Conservation (phyloP, 1,140 invertebrate genomes). For the Chironomus striatipennis region DNA sequence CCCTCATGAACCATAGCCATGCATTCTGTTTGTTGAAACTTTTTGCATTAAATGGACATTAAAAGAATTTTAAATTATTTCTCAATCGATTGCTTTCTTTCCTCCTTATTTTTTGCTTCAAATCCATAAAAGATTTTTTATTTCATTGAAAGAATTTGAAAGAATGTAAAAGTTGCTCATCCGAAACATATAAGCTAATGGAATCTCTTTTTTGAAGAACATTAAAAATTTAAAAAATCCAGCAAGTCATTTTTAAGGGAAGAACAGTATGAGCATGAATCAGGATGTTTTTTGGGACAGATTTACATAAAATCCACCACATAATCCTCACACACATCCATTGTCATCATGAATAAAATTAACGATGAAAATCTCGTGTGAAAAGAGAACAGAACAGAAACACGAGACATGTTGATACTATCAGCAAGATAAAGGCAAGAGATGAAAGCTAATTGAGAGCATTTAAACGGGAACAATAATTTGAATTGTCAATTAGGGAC, state of each 20-base stretch:
- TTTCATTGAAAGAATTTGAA: background rate
- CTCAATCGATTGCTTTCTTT: no score
- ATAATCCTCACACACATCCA: background rate
- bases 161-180: slow-evolving; percentile 8
- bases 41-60: slow-evolving; percentile 7
- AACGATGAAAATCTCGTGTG: background rate
- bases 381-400: background rate
- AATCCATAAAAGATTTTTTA: no score
- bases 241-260: background rate
- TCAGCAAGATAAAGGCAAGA: background rate
- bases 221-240: background rate
- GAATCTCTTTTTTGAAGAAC: background rate
- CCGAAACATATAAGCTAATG: slow-evolving; percentile 1
- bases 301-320: background rate
- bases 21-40: background rate
- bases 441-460: slow-evolving; percentile 9
- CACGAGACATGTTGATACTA: background rate
- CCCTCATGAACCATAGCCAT: background rate
- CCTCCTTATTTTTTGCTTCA: no score
- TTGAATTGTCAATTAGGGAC: slow-evolving; percentile 19
- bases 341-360: background rate
- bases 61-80: background rate
- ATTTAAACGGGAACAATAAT: slow-evolving; percentile 19
- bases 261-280: background rate
- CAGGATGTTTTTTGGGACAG: background rate